Base-by-base conservation (phyloP, 92 coral and sea anemone genomes). In the Porites divaricata region DNA sequence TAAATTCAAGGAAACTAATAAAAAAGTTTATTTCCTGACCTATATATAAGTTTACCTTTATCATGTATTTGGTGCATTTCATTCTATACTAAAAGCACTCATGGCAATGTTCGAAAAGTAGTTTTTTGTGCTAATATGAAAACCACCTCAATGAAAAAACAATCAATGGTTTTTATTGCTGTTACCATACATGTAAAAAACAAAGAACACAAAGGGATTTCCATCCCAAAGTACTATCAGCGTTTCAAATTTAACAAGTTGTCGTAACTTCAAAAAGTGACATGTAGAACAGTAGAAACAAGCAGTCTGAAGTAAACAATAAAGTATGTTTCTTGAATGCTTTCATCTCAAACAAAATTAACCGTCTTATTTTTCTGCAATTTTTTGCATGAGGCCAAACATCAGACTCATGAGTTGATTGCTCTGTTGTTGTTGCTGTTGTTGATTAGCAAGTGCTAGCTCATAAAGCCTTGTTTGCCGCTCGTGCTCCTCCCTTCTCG, bases 351-450 rank as follows among this genome's bases (percentile, higher is more conserved):
- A 53, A 53, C 14, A 53, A 53, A 53, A 13, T 53, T 13, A 74
- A 52, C 15, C 35, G 14, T 48, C 72, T 62, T 63, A 78, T 78
- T 78, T 78, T 65, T 78, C 26, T 78, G 82, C 72, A 62, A 78
- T 62, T 62, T 65, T 78, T 62, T 62, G 21, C 56, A 78, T 78
- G 57, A 78, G 72, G 25, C 70, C 82, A 62, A 78, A 13, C 83
- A 78, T 78, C 59, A 78, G 56, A 35, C 72, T 62, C 82, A 62
- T 78, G 57, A 78, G 70, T 63, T 78, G 82, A 62, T 62, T 78
- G 70, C 59, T 28, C 82, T 78, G 82, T 24, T 78, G 82, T 62
- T 80, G 85, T 59, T 80, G 85, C 59, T 80, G 85, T 68, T 80
- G 84, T 25, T 79, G 84, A 21, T 63, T 66, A 49, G 74, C 56